phyloP scores from a whole-genome alignment of 37 sponge, comb jelly and placozoan genomes.

The Agelas oroides region DNA sequence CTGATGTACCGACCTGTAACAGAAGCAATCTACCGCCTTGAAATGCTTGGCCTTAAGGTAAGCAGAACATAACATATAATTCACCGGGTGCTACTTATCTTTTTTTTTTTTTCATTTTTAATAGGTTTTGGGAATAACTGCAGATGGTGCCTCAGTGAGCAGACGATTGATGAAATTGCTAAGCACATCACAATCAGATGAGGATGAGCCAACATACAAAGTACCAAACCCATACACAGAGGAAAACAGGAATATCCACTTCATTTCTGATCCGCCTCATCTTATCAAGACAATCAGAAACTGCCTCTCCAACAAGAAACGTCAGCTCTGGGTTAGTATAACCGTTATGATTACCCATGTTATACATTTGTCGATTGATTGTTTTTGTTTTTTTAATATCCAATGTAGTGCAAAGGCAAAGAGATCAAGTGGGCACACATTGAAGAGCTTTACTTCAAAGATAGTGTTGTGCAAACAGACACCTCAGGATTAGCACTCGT shows the following conservation, averaged over 20 bases:
- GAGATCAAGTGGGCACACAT: conserved; percentile 46
- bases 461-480: neutral
- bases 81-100: no score
- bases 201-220: neutral
- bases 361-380: no score
- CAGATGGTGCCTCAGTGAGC: conserved; percentile 15
- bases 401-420: conserved; percentile 34
- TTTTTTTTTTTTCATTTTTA: neutral
- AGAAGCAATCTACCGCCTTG: no score
- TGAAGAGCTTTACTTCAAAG: conserved; percentile 36
- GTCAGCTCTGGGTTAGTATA: neutral
- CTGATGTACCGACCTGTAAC: neutral
- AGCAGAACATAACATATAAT: no score
- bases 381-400: no score
- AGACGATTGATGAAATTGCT: neutral
- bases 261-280: conserved; percentile 38
- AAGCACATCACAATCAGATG: neutral
- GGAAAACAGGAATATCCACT: no score
- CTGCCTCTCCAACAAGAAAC: conserved; percentile 4
- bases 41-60: no score
- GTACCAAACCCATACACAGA: conserved; percentile 4
- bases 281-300: conserved; percentile 21
- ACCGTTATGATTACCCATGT: neutral
- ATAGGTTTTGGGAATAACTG: conserved; percentile 16
- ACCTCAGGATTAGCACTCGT: conserved; percentile 34